These are phyloP conservation scores for Formicarius rufipectus DNA, from an alignment of 2,113 vertebrate species.

Conservation along the genomic window DNA sequence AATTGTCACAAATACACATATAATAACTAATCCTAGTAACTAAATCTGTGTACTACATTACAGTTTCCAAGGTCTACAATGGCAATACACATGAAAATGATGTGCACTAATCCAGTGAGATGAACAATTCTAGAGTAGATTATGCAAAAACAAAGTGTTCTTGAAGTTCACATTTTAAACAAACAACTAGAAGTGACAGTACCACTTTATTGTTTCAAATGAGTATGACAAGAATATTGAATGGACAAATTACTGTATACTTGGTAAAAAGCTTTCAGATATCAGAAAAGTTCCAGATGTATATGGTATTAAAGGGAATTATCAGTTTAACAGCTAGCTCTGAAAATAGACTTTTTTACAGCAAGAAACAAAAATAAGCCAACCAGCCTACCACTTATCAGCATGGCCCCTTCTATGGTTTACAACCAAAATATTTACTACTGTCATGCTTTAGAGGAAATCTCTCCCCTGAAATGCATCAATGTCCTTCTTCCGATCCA, in stretches of 20 bases:
- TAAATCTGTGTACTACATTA: background rate
- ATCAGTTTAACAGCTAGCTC: background rate
- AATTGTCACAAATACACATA: background rate
- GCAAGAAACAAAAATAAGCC: background rate
- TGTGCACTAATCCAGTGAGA: background rate
- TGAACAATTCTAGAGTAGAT: slow-evolving; percentile 9
- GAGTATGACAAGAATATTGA: background rate
- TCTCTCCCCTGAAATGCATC: background rate
- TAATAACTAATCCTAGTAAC: background rate
- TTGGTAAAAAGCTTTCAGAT: background rate
- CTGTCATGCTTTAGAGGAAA: background rate
- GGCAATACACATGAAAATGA: background rate
- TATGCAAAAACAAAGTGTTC: background rate
- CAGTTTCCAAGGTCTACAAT: background rate
- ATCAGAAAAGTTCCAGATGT: background rate
- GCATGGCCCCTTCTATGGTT: background rate
- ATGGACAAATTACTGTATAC: background rate
- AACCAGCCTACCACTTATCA: background rate
- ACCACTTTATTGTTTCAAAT: background rate
- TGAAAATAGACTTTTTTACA: background rate
- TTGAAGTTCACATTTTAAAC: slow-evolving; percentile 2
- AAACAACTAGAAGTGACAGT: background rate
- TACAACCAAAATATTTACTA: background rate
- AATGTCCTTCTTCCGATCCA: background rate
- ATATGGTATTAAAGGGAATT: background rate